Conservation (phyloP, 1,140 invertebrate species). For the Choristoneura fumiferana region DNA sequence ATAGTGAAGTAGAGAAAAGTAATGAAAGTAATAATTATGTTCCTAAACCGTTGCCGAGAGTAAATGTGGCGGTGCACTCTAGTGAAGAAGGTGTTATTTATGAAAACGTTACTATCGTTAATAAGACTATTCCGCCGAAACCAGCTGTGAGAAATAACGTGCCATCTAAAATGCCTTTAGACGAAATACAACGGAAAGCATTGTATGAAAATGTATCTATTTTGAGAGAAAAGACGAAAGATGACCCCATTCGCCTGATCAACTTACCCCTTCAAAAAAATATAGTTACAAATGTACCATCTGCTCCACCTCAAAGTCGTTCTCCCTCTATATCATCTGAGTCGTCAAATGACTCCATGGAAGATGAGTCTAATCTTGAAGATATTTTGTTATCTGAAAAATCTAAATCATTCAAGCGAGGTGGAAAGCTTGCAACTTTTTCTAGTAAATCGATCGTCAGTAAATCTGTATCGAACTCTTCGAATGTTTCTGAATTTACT, state of each 20-base stretch:
- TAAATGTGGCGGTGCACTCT: conserved; percentile 27
- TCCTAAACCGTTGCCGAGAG: conserved; percentile 56
- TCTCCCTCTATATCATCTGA: conserved; percentile 52
- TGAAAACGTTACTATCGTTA: conserved; percentile 54
- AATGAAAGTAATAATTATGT: conserved; percentile 27
- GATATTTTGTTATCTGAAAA: conserved; percentile 69
- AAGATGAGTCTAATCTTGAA: conserved; percentile 69
- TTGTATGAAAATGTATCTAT: conserved; percentile 62
- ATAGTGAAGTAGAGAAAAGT: conserved; percentile 23
- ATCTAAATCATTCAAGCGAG: conserved; percentile 62
- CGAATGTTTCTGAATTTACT: conserved; percentile 55
- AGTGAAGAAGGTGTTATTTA: conserved; percentile 52
- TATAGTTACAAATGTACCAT: conserved; percentile 24
- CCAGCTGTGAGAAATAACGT: conserved; percentile 61
- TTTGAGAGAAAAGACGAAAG: conserved; percentile 38
- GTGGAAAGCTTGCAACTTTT: conserved; percentile 31
- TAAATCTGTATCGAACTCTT: conserved; percentile 50
- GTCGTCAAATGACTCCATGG: conserved; percentile 56
- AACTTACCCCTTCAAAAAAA: conserved; percentile 29
- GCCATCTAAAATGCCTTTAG: conserved; percentile 36
- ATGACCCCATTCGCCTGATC: conserved; percentile 49
- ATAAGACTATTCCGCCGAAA: conserved; percentile 43
- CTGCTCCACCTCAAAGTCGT: conserved; percentile 46
- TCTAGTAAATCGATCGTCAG: conserved; percentile 42
- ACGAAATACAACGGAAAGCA: conserved; percentile 36